Base-by-base conservation (phyloP, 2,113 vertebrate species). In the Jaculus jaculus region DNA sequence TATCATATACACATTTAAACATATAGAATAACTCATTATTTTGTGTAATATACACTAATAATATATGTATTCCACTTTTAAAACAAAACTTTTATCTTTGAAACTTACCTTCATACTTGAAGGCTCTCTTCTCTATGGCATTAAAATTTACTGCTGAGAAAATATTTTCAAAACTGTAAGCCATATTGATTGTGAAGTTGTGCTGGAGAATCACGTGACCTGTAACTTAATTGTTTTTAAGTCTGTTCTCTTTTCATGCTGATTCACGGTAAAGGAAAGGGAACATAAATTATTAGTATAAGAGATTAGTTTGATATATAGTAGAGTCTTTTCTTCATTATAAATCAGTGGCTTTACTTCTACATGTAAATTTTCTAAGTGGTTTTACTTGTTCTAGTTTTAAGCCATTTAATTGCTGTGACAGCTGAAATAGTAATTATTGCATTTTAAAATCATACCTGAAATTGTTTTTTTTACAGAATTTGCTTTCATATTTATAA, bases 81-180 rank as follows among this genome's bases (percentile, higher is more conserved):
- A 86, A 94, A 58, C 32, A 66, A 94, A 72, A 81, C 32, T 78
- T 71, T 90, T 77, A 24, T 87, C 60, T 86, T 95, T 92, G 20
- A 73, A 65, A 63, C 58, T 89, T 0, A 0, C 39, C 91, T 87
- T 2, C 87, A 68, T 95, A 54, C 20, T 51, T 74, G 73, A 84
- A 84, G 79, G 71, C 61, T 12, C 21, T 89, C 34, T 74, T 61
- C 65, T 90, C 91, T 91, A 73, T 11, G 7, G 15, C 39, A 47
- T 23, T 63, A 66, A 89, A 94, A 54, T 72, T 94, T 24, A 21
- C 78, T 86, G 39, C 74, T 73, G 34, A 84, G 79, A 47, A 85
- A 89, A 86, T 96, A 58, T 87, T 95, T 94, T 93, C 26, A 79
- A 79, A 94, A 85, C 21, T 28, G 4, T 42, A 51, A 54, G 39